Evolutionary conservation across 2,888 invertebrate species (phyloP).

Genomic region (Osmoderma eremita): DNA sequence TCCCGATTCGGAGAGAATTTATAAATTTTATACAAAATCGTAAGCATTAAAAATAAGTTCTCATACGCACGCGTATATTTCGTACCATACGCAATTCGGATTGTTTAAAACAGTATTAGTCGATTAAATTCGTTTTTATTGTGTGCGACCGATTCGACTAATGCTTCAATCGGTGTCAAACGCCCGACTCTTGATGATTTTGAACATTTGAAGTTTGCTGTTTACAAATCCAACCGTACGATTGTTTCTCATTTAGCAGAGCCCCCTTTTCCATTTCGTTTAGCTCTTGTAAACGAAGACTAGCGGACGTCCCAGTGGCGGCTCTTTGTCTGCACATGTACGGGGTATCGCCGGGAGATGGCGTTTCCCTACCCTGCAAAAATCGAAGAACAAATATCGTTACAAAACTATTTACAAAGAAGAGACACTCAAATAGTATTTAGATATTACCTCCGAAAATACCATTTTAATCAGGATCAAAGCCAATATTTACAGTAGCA

Average conservation of each 20-base stretch:
- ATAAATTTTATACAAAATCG: slow-evolving; percentile 27
- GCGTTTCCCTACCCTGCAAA: slow-evolving; percentile 70
- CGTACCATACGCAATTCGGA: slow-evolving; percentile 4
- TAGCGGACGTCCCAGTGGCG: slow-evolving; percentile 68
- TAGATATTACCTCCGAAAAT: too few species aligned
- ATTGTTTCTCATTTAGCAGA: slow-evolving; percentile 56
- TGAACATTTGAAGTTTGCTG: slow-evolving; percentile 46
- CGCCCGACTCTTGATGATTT: slow-evolving; percentile 54
- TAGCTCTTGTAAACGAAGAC: slow-evolving; percentile 60
- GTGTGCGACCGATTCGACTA: slow-evolving; percentile 34
- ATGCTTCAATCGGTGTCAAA: slow-evolving; percentile 56
- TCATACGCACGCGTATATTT: background rate
- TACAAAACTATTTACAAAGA: too few species aligned
- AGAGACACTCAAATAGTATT: too few species aligned
- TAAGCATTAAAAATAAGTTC: slow-evolving; percentile 32
- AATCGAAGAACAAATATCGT: too few species aligned
- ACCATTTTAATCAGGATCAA: too few species aligned
- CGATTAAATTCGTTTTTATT: background rate
- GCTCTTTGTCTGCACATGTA: slow-evolving; percentile 84
- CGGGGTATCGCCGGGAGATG: slow-evolving; percentile 82
- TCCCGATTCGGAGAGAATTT: background rate
- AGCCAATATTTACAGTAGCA: too few species aligned
- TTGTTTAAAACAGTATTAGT: background rate
- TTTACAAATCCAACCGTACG: slow-evolving; percentile 46
- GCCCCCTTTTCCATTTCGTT: slow-evolving; percentile 67